Conservation (phyloP, 2,888 invertebrate species). For the Perizoma flavofasciatum region DNA sequence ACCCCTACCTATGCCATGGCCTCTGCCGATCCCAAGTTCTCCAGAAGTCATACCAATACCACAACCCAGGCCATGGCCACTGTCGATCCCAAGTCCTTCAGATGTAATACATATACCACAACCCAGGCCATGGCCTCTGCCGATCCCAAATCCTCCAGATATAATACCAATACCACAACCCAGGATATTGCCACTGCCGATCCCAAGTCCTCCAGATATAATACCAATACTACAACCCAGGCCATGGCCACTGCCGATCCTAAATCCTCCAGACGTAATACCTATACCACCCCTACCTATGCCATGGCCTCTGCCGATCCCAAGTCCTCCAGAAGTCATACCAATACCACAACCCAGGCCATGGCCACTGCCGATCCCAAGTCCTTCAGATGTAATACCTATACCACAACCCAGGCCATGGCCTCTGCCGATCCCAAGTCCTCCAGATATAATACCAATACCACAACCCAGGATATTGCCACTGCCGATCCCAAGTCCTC, state of each 20-base stretch:
- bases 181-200: neutral
- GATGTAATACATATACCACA: too few relatives aligned
- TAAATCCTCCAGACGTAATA: too few relatives aligned
- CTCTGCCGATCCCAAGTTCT: neutral
- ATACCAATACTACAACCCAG: too few relatives aligned
- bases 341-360: neutral
- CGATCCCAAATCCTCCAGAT: neutral
- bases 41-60: neutral
- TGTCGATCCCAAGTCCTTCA: neutral
- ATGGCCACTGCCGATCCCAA: too few relatives aligned
- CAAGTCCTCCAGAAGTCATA: neutral
- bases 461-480: too few relatives aligned
- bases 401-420: neutral
- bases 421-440: neutral
- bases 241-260: too few relatives aligned
- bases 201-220: neutral
- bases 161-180: neutral
- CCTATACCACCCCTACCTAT: too few relatives aligned
- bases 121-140: neutral
- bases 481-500: neutral
- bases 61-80: neutral
- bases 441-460: too few relatives aligned
- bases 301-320: too few relatives aligned
- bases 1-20: neutral
- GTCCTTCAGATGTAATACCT: too few relatives aligned